A percentile compares a stretch with the other conserved stretches of the same genome.
These are phyloP conservation scores for Lucilia sericata DNA, from an alignment of 1,140 invertebrate species.

Conservation along the genomic window DNA sequence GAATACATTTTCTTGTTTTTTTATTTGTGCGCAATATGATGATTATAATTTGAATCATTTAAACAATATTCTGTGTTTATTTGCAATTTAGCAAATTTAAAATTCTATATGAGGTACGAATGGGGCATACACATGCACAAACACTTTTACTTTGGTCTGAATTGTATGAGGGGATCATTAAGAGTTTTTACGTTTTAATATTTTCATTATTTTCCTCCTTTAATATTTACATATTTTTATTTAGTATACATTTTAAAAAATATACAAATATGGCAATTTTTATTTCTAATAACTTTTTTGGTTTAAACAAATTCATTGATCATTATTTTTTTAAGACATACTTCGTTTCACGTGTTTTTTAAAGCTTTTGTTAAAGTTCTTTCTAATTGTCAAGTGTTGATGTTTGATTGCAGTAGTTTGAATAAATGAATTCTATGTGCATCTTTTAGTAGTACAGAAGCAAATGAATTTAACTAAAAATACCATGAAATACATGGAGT, in stretches of 20 bases:
- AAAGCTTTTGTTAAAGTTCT: background rate
- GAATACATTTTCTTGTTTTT: background rate
- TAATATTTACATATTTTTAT: background rate
- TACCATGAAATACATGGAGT: too few relatives aligned
- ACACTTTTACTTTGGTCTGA: too few relatives aligned
- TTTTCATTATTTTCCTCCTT: background rate
- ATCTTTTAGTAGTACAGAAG: background rate
- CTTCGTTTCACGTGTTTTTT: background rate
- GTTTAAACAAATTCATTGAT: background rate
- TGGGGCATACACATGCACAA: background rate
- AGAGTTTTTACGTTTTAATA: background rate
- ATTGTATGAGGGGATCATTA: background rate
- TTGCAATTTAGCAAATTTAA: background rate
- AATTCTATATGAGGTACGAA: background rate
- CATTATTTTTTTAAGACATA: too few relatives aligned
- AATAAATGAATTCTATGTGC: background rate
- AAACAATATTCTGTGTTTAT: background rate
- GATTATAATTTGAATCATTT: background rate
- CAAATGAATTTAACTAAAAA: too few relatives aligned
- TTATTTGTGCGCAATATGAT: background rate
- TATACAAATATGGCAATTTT: background rate
- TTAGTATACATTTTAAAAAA: background rate
- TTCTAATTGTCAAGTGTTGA: background rate
- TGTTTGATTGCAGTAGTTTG: background rate
- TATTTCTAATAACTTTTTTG: background rate